Percentiles rank a stretch among this genome's conserved stretches.
These are phyloP conservation scores for Sphecodes monilicornis DNA, from an alignment of 2,888 invertebrate genomes.

Conservation along the genomic window DNA sequence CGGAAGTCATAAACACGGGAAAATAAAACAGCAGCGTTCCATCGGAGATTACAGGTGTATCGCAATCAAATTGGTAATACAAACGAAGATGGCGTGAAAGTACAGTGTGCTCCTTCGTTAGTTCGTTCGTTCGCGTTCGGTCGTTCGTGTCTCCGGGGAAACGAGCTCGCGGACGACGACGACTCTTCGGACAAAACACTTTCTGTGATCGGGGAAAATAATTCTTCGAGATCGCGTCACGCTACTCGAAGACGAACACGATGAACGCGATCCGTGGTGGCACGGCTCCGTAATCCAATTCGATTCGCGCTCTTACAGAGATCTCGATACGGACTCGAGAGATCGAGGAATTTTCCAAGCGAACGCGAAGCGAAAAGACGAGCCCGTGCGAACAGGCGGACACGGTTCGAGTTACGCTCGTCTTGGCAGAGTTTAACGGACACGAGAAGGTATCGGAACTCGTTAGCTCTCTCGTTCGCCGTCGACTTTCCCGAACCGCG, in stretches of 20 bases:
- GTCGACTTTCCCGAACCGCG: not conserved
- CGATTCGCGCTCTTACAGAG: not conserved
- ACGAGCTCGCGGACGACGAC: not conserved
- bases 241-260: not conserved
- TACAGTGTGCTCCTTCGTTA: not conserved
- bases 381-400: not conserved
- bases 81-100: not conserved
- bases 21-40: too few species aligned
- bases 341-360: not conserved
- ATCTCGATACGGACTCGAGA: not conserved
- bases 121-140: not conserved
- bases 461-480: conserved; percentile 4
- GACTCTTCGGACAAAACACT: too few species aligned
- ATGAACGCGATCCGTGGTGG: not conserved
- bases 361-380: not conserved
- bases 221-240: too few species aligned
- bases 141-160: not conserved
- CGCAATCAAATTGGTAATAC: not conserved
- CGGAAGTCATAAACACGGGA: not conserved
- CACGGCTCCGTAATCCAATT: not conserved
- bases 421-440: not conserved
- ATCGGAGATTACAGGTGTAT: not conserved
- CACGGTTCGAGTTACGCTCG: not conserved
- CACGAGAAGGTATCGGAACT: not conserved
- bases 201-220: too few species aligned